phyloP scores from a whole-genome alignment of 2,113 vertebrate genomes.

The Ophthalmolycus amberensis region DNA sequence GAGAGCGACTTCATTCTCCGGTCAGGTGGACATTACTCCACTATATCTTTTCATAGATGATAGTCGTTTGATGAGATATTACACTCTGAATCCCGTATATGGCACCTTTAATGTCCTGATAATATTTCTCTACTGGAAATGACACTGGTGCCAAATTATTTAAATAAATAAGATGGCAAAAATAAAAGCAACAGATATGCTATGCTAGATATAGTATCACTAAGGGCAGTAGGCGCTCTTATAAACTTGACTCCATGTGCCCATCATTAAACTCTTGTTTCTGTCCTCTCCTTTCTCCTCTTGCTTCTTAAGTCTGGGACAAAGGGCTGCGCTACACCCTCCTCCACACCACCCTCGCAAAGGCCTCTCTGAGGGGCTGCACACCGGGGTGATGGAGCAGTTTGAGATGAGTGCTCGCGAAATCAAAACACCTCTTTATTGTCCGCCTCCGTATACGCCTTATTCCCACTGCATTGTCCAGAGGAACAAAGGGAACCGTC shows the following conservation, averaged over 20 bases:
- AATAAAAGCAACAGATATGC: neutral
- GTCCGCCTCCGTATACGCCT: slow-evolving; percentile 84
- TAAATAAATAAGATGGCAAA: neutral
- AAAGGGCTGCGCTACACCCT: neutral
- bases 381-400: slow-evolving; percentile 35
- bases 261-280: slow-evolving; percentile 27
- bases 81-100: neutral
- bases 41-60: neutral
- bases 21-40: too few species aligned
- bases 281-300: slow-evolving; percentile 1
- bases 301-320: slow-evolving; percentile 7
- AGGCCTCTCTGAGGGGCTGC: slow-evolving; percentile 29
- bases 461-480: slow-evolving; percentile 86
- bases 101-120: neutral
- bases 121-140: neutral
- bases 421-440: slow-evolving; percentile 84
- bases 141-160: neutral
- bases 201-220: neutral
- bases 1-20: too few species aligned
- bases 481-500: slow-evolving; percentile 92
- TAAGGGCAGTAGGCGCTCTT: neutral
- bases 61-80: neutral
- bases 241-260: neutral
- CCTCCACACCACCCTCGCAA: neutral
- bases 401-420: slow-evolving; percentile 55